These are phyloP conservation scores for Huso huso DNA, from an alignment of 2,797 vertebrate species.

Conservation along the genomic window DNA sequence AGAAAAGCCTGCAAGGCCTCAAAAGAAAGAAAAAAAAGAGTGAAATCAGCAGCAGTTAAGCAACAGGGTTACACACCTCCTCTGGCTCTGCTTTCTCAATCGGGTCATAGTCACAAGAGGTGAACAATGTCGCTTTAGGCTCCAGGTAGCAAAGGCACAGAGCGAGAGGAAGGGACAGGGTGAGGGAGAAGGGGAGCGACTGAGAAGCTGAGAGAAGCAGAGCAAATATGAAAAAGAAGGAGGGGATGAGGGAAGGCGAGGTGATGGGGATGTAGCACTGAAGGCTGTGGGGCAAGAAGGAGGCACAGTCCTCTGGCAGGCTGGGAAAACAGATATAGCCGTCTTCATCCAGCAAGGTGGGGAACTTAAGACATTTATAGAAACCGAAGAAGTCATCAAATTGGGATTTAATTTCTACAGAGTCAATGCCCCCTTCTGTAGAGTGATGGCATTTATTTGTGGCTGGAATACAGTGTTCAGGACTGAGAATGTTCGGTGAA, in stretches of 20 bases:
- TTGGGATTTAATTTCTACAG: conserved; percentile 12
- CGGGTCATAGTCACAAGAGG: conserved; percentile 42
- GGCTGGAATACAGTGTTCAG: conserved; percentile 22
- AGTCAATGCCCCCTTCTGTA: not conserved
- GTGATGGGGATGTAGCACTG: conserved; percentile 68
- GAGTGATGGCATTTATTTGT: conserved; percentile 11
- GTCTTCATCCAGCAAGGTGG: conserved; percentile 56
- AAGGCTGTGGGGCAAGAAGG: conserved; percentile 54
- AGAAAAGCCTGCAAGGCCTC: conserved; percentile 18
- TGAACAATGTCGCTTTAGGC: conserved; percentile 56
- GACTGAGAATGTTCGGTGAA: not conserved
- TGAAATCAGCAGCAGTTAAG: conserved; percentile 40
- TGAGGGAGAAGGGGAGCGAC: conserved; percentile 76
- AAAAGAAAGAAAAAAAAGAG: conserved; percentile 15
- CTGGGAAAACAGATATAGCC: conserved; percentile 55
- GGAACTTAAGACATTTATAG: conserved; percentile 52
- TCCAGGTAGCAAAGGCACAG: conserved; percentile 86
- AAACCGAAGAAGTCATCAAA: conserved; percentile 47
- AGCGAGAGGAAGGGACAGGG: conserved; percentile 82
- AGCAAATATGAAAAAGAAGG: conserved; percentile 75
- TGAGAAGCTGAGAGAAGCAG: conserved; percentile 84
- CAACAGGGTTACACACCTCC: conserved; percentile 73
- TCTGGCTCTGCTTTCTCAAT: conserved; percentile 64
- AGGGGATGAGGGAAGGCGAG: conserved; percentile 77
- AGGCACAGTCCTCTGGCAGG: conserved; percentile 57